Percentiles rank a stretch among this genome's conserved stretches.
Evolutionary conservation across 2,797 vertebrate species (phyloP).

Genomic region (Myotis daubentonii): DNA sequence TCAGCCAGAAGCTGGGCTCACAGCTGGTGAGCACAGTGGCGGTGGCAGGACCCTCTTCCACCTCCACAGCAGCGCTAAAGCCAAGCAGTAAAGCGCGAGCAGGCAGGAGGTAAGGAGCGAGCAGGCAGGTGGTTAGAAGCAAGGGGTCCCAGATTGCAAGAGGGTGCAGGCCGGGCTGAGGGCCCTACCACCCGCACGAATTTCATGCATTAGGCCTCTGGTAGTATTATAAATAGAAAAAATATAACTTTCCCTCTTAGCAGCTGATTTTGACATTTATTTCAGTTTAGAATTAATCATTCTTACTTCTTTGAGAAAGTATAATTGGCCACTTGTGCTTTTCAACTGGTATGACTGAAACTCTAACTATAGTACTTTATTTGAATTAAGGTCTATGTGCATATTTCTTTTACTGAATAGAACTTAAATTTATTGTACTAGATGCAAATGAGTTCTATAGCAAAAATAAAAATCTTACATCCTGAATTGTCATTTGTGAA

Average conservation of each 20-base stretch:
- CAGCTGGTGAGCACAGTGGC: no score
- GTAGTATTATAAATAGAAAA: not conserved
- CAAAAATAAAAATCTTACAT: not conserved
- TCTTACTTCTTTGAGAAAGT: slow-evolving; percentile 7
- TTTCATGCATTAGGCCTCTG: no score
- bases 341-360: not conserved
- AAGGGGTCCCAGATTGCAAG: no score
- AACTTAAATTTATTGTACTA: slow-evolving; percentile 43
- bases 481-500: not conserved
- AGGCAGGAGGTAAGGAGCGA: no score
- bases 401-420: not conserved
- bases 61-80: no score
- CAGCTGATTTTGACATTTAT: not conserved
- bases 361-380: not conserved
- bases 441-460: slow-evolving; percentile 23
- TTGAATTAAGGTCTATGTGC: not conserved
- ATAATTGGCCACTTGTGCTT: not conserved
- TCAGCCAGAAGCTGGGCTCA: no score
- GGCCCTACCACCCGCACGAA: no score
- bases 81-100: no score
- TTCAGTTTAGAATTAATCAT: not conserved
- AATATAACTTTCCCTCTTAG: not conserved
- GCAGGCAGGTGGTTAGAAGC: no score
- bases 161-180: no score
- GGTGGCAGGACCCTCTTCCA: no score